Conservation (phyloP, 2,797 vertebrate species). For the Eremophila alpestris region DNA sequence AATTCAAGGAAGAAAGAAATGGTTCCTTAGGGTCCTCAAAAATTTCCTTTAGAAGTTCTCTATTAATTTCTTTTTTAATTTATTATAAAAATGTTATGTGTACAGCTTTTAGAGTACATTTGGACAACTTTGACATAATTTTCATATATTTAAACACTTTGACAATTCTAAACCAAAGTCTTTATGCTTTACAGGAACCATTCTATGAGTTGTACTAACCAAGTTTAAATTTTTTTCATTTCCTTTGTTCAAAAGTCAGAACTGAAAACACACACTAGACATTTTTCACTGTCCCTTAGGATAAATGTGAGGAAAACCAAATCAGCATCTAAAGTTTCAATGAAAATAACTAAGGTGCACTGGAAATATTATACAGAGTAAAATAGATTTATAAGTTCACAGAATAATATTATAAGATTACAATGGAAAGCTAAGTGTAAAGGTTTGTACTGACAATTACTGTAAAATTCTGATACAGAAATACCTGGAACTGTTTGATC, state of each 20-base stretch:
- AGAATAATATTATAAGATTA: neutral
- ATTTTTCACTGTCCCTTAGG: neutral
- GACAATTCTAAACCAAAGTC: neutral
- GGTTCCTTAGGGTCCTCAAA: neutral
- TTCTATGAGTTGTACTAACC: neutral
- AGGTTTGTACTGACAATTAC: neutral
- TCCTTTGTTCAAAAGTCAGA: neutral
- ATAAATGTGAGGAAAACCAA: fast-evolving
- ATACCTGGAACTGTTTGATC: neutral
- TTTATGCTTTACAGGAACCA: neutral
- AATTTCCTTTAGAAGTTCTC: neutral
- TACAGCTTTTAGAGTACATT: neutral
- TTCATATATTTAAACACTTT: neutral
- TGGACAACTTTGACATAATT: neutral
- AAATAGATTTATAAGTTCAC: neutral
- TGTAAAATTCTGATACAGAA: neutral
- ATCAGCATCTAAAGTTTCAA: neutral
- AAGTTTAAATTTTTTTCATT: neutral
- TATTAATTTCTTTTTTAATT: neutral
- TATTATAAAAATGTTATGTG: neutral
- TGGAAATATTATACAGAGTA: neutral
- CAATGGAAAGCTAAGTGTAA: neutral
- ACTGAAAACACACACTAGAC: neutral
- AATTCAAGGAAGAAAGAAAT: neutral
- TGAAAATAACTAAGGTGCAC: neutral